Percentiles rank a stretch among this genome's conserved stretches.
Evolutionary conservation across 2,888 invertebrate genomes (phyloP).

Genomic region (Acanthoscelides obtectus): DNA sequence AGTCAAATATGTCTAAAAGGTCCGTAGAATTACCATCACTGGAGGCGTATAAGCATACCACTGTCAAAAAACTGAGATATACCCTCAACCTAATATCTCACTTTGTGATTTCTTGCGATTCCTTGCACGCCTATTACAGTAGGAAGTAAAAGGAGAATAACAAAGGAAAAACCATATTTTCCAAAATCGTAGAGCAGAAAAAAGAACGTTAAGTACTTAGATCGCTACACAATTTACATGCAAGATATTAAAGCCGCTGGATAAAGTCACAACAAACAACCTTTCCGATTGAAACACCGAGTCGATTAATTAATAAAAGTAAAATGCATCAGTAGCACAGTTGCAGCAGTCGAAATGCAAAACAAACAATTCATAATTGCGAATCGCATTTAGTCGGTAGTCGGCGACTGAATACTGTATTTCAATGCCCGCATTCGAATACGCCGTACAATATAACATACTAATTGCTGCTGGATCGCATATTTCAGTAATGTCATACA

Average conservation of each 20-base stretch:
- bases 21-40: too few species aligned
- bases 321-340: too few species aligned
- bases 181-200: too few species aligned
- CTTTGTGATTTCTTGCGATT: too few species aligned
- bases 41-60: too few species aligned
- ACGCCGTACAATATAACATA: not conserved
- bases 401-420: not conserved
- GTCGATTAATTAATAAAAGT: not conserved
- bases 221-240: not conserved
- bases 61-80: too few species aligned
- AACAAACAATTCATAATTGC: not conserved
- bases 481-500: not conserved
- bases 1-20: too few species aligned
- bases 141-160: too few species aligned
- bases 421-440: not conserved
- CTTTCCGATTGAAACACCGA: not conserved
- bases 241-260: not conserved
- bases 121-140: too few species aligned
- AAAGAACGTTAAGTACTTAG: not conserved
- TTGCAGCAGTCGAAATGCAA: not conserved
- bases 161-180: too few species aligned
- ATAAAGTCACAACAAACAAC: not conserved
- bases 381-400: not conserved
- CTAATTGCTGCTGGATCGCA: not conserved
- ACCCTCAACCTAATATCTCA: too few species aligned